Base-by-base conservation (phyloP, 2,797 vertebrate genomes). In the Gymnothorax reevesii region DNA sequence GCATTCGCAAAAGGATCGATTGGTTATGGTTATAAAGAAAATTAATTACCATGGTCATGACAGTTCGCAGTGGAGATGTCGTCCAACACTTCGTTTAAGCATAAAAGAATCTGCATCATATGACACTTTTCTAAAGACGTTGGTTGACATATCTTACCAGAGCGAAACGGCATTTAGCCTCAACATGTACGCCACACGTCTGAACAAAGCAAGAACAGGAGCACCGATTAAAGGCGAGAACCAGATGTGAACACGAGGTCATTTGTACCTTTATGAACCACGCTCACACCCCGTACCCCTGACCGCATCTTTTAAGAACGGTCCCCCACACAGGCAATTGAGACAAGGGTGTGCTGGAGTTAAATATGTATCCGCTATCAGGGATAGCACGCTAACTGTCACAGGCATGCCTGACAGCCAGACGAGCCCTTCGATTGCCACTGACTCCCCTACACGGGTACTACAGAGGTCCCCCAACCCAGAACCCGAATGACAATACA, bases 291-390 rank as follows among this genome's bases (percentile, higher is more conserved):
- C 22, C n/a, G 15, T 22, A 73, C 66, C 9, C 71, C 84, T 75
- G 8, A 20, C 82, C n/a, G 88, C 86, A 92, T 87, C 90, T 91
- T 91, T 88, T 92, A 92, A 93, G 93, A 92, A 92, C 86, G 88
- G 87, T 88, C 89, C 88, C 33, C 90, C 90, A 87, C 92, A 93
- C 93, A 92, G 90, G 75, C 15, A 20, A 69, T 0, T 2, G 10
- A 27, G 25, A 25, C 7, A 27, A 25, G 66, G n/a, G 66, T 22
- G 22, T 22, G 90, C 90, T 80, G n/a, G 9, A 42, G 83, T 91
- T 94, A 94, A 94, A 94, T 94, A 94, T 94, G 94, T 94, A 92
- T 90, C 89, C 88, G 73, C 75, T 90, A 91, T 93, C 92, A 92
- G 91, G 89, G 85, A 87, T 92, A 90, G 91, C 87, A 90, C 89